Evolutionary conservation across 2,113 vertebrate species (phyloP).

Genomic region (Lasiurus borealis): DNA sequence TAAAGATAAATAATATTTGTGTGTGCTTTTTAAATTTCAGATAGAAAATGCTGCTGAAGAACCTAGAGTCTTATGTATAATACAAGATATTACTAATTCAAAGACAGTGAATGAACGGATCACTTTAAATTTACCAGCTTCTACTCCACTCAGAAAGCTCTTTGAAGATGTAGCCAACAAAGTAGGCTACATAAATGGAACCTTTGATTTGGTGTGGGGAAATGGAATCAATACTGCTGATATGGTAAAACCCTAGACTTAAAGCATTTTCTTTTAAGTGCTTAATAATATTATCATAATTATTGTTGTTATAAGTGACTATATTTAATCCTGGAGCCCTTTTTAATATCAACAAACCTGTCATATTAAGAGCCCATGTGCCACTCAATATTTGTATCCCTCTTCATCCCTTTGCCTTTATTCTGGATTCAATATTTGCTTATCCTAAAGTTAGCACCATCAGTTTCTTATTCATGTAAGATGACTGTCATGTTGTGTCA

Average conservation of each 20-base stretch:
- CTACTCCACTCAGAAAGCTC: conserved; percentile 93
- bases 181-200: conserved; percentile 95
- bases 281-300: conserved; percentile 19
- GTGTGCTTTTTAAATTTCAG: conserved; percentile 85
- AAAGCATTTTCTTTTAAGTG: conserved; percentile 52
- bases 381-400: not conserved
- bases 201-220: conserved; percentile 95
- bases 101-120: conserved; percentile 94
- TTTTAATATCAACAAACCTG: conserved; percentile 14
- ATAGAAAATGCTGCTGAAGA: conserved; percentile 98
- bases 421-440: conserved; percentile 42
- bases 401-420: not conserved
- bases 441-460: conserved; percentile 55
- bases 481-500: conserved; percentile 6
- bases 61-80: conserved; percentile 96
- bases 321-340: conserved; percentile 13
- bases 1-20: conserved; percentile 42
- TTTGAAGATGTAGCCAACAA: conserved; percentile 95
- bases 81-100: conserved; percentile 97
- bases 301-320: not conserved
- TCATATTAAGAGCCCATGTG: not conserved
- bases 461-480: conserved; percentile 46
- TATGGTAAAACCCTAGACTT: conserved; percentile 86
- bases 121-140: conserved; percentile 96
- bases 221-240: conserved; percentile 86